A percentile compares a stretch with the other conserved stretches of the same genome.
These are phyloP conservation scores for Nesidiocoris tenuis DNA, from an alignment of 2,888 invertebrate genomes.

Conservation along the genomic window DNA sequence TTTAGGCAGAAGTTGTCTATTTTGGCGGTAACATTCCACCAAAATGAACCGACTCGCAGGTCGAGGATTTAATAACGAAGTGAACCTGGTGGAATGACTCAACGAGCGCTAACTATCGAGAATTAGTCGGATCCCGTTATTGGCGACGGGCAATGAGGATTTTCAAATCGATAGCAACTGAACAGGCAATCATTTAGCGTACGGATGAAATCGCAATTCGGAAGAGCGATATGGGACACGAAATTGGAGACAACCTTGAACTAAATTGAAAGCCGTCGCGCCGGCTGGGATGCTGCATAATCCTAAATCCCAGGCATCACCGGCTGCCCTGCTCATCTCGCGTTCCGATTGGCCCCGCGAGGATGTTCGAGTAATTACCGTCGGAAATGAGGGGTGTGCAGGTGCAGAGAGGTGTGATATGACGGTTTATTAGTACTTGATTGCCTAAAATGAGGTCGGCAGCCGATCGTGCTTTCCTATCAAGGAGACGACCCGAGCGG, in stretches of 20 bases:
- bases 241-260: not conserved
- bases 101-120: too few relatives aligned
- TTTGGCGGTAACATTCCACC: too few relatives aligned
- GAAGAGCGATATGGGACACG: not conserved
- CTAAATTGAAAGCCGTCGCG: not conserved
- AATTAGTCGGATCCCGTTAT: too few relatives aligned
- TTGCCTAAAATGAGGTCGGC: slow-evolving; percentile 11
- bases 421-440: slow-evolving; percentile 7
- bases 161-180: too few relatives aligned
- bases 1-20: too few relatives aligned
- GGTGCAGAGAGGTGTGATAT: not conserved
- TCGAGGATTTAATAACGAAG: too few relatives aligned
- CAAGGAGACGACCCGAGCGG: not conserved
- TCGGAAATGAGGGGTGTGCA: not conserved
- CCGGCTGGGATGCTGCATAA: not conserved
- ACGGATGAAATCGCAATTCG: not conserved
- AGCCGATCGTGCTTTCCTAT: slow-evolving; percentile 4
- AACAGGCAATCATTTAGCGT: not conserved
- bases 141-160: too few relatives aligned
- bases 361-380: not conserved
- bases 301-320: too few relatives aligned
- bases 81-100: too few relatives aligned
- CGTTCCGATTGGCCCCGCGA: not conserved
- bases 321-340: too few relatives aligned
- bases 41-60: too few relatives aligned